Conservation (phyloP, 2,888 invertebrate genomes). For the Mechanitis mazaeus region DNA sequence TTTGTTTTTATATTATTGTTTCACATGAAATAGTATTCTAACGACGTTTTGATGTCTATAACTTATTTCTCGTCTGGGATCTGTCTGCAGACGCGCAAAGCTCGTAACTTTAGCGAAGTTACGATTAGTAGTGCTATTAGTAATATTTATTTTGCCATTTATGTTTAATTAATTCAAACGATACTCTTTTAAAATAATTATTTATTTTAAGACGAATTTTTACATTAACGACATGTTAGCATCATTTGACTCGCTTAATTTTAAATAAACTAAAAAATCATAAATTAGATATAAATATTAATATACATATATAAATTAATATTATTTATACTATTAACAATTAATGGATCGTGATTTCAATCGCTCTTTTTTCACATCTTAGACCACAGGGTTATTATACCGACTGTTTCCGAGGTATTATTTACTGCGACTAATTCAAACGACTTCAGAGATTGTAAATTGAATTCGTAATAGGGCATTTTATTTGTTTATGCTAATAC, state of each 20-base stretch:
- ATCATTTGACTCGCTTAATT: no score
- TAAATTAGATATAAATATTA: no score
- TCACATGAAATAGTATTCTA: no score
- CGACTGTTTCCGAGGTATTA: constrained; percentile 62
- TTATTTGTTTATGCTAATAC: constrained; percentile 77
- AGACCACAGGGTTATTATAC: constrained; percentile 47
- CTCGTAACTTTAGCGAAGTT: constrained; percentile 18
- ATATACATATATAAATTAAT: no score
- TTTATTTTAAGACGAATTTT: no score
- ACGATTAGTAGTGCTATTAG: constrained; percentile 27
- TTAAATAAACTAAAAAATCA: no score
- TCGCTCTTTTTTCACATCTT: constrained; percentile 14
- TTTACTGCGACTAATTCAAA: constrained; percentile 74
- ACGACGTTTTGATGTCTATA: no score
- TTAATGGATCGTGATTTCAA: no score
- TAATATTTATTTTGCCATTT: constrained; percentile 31
- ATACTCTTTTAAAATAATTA: constrained; percentile 16
- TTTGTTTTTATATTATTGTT: no score
- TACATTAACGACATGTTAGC: no score
- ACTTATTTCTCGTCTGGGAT: constrained; percentile 5
- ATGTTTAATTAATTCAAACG: constrained; percentile 31
- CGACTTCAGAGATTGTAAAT: constrained; percentile 74
- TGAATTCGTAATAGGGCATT: constrained; percentile 74
- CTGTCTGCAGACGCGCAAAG: constrained; percentile 4
- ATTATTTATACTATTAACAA: no score